phyloP scores from a whole-genome alignment of 2,797 vertebrate species.

The Anguilla megastoma region DNA sequence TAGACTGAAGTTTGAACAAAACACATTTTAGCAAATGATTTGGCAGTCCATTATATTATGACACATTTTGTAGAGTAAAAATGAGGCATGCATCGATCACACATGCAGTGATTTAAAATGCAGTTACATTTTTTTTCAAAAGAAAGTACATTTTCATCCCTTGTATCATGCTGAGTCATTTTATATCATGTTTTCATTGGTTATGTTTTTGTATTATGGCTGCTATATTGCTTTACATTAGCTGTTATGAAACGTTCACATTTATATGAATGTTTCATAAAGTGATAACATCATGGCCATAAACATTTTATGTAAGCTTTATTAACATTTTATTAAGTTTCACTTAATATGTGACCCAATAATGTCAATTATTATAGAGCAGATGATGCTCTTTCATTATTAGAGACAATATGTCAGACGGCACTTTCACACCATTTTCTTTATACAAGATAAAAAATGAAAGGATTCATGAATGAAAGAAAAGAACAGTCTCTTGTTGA shows the following conservation, averaged over 20 bases:
- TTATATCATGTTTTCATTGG: too few relatives aligned
- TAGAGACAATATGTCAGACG: neutral
- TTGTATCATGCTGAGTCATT: too few relatives aligned
- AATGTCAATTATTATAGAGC: too few relatives aligned
- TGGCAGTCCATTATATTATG: neutral
- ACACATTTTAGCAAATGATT: neutral
- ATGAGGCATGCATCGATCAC: neutral
- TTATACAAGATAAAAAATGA: neutral
- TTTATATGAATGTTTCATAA: neutral
- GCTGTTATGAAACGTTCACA: neutral
- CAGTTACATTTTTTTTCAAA: too few relatives aligned
- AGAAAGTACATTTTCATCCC: too few relatives aligned
- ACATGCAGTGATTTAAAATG: neutral
- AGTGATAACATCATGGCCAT: neutral
- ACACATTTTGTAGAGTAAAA: neutral
- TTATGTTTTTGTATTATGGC: too few relatives aligned
- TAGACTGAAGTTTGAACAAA: neutral
- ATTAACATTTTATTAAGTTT: too few relatives aligned
- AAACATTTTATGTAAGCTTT: too few relatives aligned
- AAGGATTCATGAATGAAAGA: neutral
- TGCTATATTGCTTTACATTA: neutral
- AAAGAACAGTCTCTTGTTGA: too few relatives aligned
- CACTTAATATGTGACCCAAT: too few relatives aligned
- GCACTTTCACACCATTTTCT: neutral
- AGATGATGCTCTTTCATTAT: neutral